These are phyloP conservation scores for Meriones unguiculatus DNA, from an alignment of 2,113 vertebrate species.

Conservation along the genomic window DNA sequence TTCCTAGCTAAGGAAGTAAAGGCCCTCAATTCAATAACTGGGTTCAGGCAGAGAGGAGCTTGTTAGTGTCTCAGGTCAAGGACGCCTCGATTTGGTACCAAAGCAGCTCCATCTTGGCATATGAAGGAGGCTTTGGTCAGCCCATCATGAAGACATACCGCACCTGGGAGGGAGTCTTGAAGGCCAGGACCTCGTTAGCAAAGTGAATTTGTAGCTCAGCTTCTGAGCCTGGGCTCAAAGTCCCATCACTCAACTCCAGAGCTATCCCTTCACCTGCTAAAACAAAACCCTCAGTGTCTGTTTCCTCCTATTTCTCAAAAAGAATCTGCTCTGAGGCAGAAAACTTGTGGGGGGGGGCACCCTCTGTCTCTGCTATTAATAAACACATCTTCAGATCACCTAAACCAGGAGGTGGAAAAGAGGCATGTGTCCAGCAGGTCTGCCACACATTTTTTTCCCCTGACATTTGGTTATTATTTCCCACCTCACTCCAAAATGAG, in stretches of 20 bases:
- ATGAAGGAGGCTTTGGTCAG: not conserved
- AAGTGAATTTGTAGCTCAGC: not conserved
- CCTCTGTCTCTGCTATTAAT: not conserved
- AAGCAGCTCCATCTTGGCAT: not conserved
- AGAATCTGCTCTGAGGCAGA: not conserved
- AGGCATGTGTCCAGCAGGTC: not conserved
- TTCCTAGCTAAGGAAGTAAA: not conserved
- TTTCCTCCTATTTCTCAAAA: not conserved
- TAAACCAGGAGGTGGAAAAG: not conserved
- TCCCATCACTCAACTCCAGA: not conserved
- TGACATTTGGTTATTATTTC: not conserved
- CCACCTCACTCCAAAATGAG: not conserved
- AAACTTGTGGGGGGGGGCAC: not conserved
- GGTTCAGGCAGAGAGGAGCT: not conserved
- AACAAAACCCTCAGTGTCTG: not conserved
- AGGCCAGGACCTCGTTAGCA: not conserved
- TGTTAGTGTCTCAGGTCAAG: not conserved
- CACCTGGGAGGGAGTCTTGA: not conserved
- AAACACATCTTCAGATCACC: not conserved
- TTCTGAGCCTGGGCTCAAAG: not conserved
- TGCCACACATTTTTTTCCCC: not conserved
- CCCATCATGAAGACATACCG: not conserved
- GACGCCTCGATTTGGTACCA: not conserved
- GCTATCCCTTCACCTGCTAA: not conserved
- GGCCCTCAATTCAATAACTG: not conserved